A percentile compares a stretch with the other conserved stretches of the same genome.
Conservation (phyloP, 2,113 vertebrate genomes). For the Psephotus haematonotus region DNA sequence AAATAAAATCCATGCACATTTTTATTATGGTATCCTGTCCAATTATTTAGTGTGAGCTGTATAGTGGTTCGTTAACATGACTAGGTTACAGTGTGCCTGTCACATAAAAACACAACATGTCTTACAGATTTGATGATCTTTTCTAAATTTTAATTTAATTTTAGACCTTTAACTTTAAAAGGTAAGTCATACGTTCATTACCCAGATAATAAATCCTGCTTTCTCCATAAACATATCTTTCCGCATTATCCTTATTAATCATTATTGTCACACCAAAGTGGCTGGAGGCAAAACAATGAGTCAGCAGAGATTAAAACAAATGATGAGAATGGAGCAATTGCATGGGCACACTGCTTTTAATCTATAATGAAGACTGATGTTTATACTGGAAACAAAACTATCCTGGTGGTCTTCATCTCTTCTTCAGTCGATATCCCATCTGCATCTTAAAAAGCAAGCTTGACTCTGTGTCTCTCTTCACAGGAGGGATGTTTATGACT, state of each 20-base stretch:
- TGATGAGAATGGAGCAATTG: neutral
- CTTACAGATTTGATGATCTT: neutral
- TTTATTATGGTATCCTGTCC: neutral
- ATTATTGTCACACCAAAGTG: neutral
- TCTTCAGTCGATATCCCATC: neutral
- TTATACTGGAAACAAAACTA: neutral
- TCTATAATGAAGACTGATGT: neutral
- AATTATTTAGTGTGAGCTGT: neutral
- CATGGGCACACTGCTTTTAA: neutral
- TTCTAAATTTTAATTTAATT: neutral
- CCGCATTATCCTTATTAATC: constrained; percentile 41
- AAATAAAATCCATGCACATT: neutral
- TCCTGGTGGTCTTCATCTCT: constrained; percentile 12
- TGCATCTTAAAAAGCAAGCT: neutral
- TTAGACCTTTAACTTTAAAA: neutral
- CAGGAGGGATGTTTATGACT: neutral
- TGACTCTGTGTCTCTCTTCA: neutral
- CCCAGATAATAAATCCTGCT: neutral
- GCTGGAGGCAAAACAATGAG: constrained; percentile 23
- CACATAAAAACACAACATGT: neutral
- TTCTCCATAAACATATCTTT: neutral
- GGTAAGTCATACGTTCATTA: neutral
- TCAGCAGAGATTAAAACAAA: constrained; percentile 34
- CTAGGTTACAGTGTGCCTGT: neutral
- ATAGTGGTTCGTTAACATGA: neutral